Evolutionary conservation across 2,797 vertebrate genomes (phyloP), one percentile per base, ranked within the genome.

Genomic region (Megaceryle alcyon): DNA sequence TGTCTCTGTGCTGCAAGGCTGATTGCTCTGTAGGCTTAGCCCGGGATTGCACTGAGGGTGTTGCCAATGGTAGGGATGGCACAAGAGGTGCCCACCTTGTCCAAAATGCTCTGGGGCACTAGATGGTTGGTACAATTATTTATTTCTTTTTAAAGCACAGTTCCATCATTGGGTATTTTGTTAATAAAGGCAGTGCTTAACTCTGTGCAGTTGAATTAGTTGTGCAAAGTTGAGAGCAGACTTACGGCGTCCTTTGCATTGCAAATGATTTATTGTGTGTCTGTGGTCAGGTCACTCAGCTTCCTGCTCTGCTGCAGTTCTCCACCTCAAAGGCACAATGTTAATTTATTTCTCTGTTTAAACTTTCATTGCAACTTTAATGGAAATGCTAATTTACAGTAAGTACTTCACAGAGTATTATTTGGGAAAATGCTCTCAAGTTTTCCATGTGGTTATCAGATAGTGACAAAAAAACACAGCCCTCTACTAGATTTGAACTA

Each of bases 371-470:
- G 19, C 63, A 69, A 3, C 66, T 71, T 69, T 14, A 23, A 66
- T 56, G 75, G 92, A 56, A 85, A 66, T 20, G 56, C 56, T 82
- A 44, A 85, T 85, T 90, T 84, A 46, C 46, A 66, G 35, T 0
- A 8, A 23, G 35, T 35, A 2, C 35, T 70, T 65, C 78, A 33
- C 21, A 33, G 59, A 6, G 31, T 6, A 2, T 39, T 49, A 22
- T 48, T 39, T 56, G 56, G 71, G 66, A 13, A 88, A 63, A 82
- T 13, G 19, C 54, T 86, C 41, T 88, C 26, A 8, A 2, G 37
- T 90, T 96, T 94, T 91, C 92, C 73, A 16, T 28, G 10, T 16
- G 59, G 29, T 84, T 72, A 76, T 92, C 73, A 54, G 65, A 37
- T 1, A 66, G 35, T 4, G 57, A 4, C 39, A 31, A 51, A 75